These are phyloP conservation scores for Craterocephalus amniculus DNA, from an alignment of 2,797 vertebrate genomes.

Conservation along the genomic window DNA sequence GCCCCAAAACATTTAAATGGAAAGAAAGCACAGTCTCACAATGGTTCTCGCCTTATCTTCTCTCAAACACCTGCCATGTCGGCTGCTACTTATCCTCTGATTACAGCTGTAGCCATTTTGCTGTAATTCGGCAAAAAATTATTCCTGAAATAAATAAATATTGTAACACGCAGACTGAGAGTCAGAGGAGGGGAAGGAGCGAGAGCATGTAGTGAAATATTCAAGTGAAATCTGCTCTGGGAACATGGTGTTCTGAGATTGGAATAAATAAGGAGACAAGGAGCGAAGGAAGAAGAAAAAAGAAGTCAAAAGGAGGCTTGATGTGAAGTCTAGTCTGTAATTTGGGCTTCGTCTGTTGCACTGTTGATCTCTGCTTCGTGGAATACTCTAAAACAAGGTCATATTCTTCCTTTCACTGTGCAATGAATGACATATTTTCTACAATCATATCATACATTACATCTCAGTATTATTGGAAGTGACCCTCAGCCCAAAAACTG, in stretches of 20 bases:
- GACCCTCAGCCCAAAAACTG: conserved; percentile 19
- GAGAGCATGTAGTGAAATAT: conserved; percentile 69
- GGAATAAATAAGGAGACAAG: conserved; percentile 74
- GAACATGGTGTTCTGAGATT: conserved; percentile 74
- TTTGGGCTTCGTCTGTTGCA: conserved; percentile 41
- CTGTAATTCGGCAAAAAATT: conserved; percentile 78
- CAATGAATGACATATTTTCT: conserved; percentile 39
- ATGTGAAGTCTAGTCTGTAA: conserved; percentile 59
- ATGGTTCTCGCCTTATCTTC: conserved; percentile 81
- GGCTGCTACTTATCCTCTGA: conserved; percentile 83
- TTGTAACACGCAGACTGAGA: conserved; percentile 57
- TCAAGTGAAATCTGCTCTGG: conserved; percentile 72
- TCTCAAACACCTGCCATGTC: conserved; percentile 84
- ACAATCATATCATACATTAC: conserved; percentile 17
- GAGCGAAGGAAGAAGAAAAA: conserved; percentile 38
- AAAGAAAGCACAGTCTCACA: conserved; percentile 74
- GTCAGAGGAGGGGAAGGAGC: conserved; percentile 8
- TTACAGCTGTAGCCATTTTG: conserved; percentile 82
- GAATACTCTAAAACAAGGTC: conserved; percentile 61
- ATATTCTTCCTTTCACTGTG: conserved; percentile 15
- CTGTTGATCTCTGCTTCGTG: conserved; percentile 55
- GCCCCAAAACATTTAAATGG: conserved; percentile 82
- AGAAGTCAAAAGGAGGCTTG: conserved; percentile 57
- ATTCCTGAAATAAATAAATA: conserved; percentile 82
- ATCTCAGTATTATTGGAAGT: conserved; percentile 30